These are phyloP conservation scores for Lycophotia porphyrea DNA, from an alignment of 2,888 invertebrate genomes.

Conservation along the genomic window DNA sequence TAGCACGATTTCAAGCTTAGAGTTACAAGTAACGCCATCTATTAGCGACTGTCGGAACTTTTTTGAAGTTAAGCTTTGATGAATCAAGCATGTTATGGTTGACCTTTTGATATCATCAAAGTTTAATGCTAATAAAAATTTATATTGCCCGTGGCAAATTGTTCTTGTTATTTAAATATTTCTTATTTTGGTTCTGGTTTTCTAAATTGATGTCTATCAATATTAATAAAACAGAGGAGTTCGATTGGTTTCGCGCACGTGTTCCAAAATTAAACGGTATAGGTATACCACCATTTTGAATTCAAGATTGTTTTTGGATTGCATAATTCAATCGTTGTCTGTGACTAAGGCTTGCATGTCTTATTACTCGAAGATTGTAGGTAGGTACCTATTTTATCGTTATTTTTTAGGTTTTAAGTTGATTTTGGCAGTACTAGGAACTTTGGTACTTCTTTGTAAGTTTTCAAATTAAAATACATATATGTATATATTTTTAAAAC, in stretches of 20 bases:
- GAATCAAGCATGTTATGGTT: conserved; percentile 2
- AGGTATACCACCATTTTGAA: conserved; percentile 21
- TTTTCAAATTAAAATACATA: too few relatives aligned
- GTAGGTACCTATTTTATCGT: conserved; percentile 7
- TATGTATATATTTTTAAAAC: too few relatives aligned
- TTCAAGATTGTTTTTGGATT: conserved; percentile 31
- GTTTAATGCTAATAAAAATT: conserved; percentile 16
- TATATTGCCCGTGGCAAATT: conserved; percentile 7
- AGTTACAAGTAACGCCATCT: conserved; percentile 60
- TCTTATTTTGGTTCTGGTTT: background rate
- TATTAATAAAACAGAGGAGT: conserved; percentile 3
- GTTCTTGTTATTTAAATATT: conserved; percentile 20
- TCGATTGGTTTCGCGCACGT: conserved; percentile 42
- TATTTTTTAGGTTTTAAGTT: background rate
- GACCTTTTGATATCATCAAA: conserved; percentile 37
- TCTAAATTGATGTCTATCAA: background rate
- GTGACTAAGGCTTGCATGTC: conserved; percentile 19
- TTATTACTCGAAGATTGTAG: conserved; percentile 10
- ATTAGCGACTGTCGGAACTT: conserved; percentile 31
- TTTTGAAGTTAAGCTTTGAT: conserved; percentile 35
- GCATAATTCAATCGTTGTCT: conserved; percentile 35
- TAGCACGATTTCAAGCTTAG: conserved; percentile 3
- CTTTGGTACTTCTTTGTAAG: background rate
- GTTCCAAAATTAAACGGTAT: conserved; percentile 5
- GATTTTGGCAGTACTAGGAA: background rate